A percentile compares a stretch with the other conserved stretches of the same genome.
Conservation (phyloP, 1,140 invertebrate genomes). For the Dinothrombium tinctorium region DNA sequence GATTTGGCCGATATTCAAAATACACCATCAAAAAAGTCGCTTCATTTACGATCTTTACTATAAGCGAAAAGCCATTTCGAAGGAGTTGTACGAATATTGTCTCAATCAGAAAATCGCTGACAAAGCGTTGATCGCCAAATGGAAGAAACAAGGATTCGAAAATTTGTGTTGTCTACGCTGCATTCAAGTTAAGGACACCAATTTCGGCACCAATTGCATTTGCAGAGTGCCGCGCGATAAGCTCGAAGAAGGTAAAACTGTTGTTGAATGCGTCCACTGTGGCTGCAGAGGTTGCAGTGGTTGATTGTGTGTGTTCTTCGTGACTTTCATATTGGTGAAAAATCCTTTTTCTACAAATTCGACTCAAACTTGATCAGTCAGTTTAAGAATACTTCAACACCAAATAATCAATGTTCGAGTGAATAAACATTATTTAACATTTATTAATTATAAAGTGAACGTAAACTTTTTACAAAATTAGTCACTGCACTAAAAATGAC, state of each 20-base stretch:
- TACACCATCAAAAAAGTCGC: conserved; percentile 91
- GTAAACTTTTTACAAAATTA: too few species aligned
- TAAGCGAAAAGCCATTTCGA: conserved; percentile 80
- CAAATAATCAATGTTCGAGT: neutral
- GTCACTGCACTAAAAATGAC: too few species aligned
- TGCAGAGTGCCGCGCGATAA: conserved; percentile 95
- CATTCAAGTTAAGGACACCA: conserved; percentile 94
- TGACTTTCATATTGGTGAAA: neutral
- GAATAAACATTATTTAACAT: neutral
- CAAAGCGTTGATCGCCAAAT: conserved; percentile 91
- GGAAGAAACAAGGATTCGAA: conserved; percentile 99
- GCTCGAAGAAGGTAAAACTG: conserved; percentile 74
- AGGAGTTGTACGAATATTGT: conserved; percentile 92
- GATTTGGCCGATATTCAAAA: conserved; percentile 96
- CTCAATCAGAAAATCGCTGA: conserved; percentile 92
- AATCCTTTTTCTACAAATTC: neutral
- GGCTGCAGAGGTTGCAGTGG: conserved; percentile 40
- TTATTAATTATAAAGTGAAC: too few species aligned
- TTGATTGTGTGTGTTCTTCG: neutral
- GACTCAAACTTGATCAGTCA: neutral
- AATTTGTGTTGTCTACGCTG: conserved; percentile 96
- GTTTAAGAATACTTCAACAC: neutral
- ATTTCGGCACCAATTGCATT: conserved; percentile 98
- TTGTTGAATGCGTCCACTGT: conserved; percentile 93
- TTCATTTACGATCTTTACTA: conserved; percentile 96